phyloP scores from a whole-genome alignment of 2,797 vertebrate species.

The Cryptoblepharus egeriae region DNA sequence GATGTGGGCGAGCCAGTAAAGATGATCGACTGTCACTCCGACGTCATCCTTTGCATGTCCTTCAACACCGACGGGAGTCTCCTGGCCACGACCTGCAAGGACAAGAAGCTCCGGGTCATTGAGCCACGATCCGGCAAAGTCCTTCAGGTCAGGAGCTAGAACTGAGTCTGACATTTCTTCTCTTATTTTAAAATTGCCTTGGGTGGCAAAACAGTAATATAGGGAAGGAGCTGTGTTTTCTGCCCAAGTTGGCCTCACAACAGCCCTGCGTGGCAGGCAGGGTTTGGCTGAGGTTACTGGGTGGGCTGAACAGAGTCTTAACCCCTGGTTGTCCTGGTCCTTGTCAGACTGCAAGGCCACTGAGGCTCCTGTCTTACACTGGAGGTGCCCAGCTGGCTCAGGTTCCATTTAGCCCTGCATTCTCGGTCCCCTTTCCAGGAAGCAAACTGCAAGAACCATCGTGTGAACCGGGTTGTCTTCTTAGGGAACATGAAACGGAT shows the following conservation, averaged over 20 bases:
- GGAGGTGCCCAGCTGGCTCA: background rate
- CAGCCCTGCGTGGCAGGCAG: too few relatives aligned
- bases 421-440: conserved; percentile 78
- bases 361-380: background rate
- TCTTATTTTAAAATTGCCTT: rapidly evolving
- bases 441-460: conserved; percentile 95
- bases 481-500: conserved; percentile 94
- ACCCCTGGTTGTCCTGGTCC: too few relatives aligned
- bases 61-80: conserved; percentile 96
- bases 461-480: conserved; percentile 94
- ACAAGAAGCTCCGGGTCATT: conserved; percentile 92
- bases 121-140: conserved; percentile 94
- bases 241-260: too few relatives aligned
- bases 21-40: conserved; percentile 97
- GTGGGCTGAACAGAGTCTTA: too few relatives aligned
- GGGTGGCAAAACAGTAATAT: too few relatives aligned
- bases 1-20: conserved; percentile 95
- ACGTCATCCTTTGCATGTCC: conserved; percentile 97
- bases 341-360: too few relatives aligned
- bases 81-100: conserved; percentile 95
- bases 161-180: too few relatives aligned
- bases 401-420: background rate
- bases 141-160: conserved; percentile 83
- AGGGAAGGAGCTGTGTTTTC: too few relatives aligned
- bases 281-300: too few relatives aligned